Base-by-base conservation (phyloP, 2,888 invertebrate genomes). In the Aphelenchoides bicaudatus region DNA sequence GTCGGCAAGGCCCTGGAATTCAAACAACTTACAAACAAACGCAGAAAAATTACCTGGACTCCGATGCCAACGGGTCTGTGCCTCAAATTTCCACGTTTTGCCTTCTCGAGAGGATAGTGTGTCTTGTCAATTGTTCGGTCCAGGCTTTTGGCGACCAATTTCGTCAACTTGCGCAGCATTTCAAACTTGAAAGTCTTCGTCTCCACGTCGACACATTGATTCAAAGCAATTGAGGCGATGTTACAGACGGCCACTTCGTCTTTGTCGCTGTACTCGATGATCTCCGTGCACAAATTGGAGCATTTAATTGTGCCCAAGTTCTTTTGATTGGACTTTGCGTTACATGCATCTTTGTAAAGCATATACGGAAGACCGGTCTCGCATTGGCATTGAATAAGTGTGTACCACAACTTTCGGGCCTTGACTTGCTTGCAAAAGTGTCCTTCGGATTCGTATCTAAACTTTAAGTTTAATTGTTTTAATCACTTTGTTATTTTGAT, bases 301-400 rank as follows among this genome's bases (percentile, higher is more conserved):
- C 93, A 91, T 82, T 91, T 93, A 70, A 98, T 96, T 0, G 96
- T 96, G 10, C 96, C 98, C 57, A 98, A 83, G 82, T 98, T 94
- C 80, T 96, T 88, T 78, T 98, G 98, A 81, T 98, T 98, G 61
- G 90, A 91, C 82, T 98, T 98, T 1, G 88, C 83, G 79, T 98
- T 98, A 78, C 94, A 94, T 2, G 91, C 86, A 82, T 98, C 98
- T 60, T 78, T 79, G 70, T 79, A 78, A 31, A 79, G 68, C 67
- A 98, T 94, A 80, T 91, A 98, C 0, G 98, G 98, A 2, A 90
- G 91, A 10, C 96, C 96, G 1, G 96, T 96, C 84, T 98, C 96
- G 49, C 72, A 70, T 70, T 83, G 83, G 0, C 93, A 86, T 78
- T 90, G 88, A 62, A 93, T 87, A 62, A 98, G 90, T 37, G 91